Percentiles rank a stretch among this genome's conserved stretches.
phyloP scores from a whole-genome alignment of 2,797 vertebrate genomes.

The Ptychadena robeensis region DNA sequence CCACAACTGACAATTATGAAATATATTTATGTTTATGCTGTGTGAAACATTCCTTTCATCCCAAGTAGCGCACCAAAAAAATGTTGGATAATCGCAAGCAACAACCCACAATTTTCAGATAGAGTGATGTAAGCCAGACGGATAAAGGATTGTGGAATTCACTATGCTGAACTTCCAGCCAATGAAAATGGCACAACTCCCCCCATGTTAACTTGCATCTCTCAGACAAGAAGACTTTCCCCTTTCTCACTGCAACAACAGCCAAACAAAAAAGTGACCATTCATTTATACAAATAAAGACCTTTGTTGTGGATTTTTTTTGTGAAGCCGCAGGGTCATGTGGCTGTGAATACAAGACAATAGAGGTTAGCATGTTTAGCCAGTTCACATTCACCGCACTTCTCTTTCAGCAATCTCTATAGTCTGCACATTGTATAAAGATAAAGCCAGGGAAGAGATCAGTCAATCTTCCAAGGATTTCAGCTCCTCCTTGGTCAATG shows the following conservation, averaged over 20 bases:
- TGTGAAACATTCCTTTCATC: too few relatives aligned
- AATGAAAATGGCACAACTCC: neutral
- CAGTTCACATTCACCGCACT: neutral
- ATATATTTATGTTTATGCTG: too few relatives aligned
- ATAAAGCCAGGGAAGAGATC: neutral
- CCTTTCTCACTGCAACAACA: neutral
- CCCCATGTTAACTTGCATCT: neutral
- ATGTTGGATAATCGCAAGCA: too few relatives aligned
- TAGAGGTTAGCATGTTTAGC: neutral
- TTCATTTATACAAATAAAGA: neutral
- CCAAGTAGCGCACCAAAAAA: too few relatives aligned
- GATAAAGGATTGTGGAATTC: too few relatives aligned
- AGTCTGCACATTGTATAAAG: neutral
- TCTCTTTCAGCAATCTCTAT: neutral
- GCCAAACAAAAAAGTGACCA: neutral
- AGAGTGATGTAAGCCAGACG: too few relatives aligned
- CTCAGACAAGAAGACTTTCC: neutral
- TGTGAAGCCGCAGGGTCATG: neutral
- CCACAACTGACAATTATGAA: too few relatives aligned
- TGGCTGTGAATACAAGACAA: neutral
- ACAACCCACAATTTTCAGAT: too few relatives aligned
- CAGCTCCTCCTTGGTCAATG: conserved; percentile 53
- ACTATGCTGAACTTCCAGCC: too few relatives aligned
- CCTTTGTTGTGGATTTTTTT: neutral
- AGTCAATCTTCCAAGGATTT: conserved; percentile 18